phyloP scores from a whole-genome alignment of 92 coral and sea anemone species.

The Zoanthus solanderi region DNA sequence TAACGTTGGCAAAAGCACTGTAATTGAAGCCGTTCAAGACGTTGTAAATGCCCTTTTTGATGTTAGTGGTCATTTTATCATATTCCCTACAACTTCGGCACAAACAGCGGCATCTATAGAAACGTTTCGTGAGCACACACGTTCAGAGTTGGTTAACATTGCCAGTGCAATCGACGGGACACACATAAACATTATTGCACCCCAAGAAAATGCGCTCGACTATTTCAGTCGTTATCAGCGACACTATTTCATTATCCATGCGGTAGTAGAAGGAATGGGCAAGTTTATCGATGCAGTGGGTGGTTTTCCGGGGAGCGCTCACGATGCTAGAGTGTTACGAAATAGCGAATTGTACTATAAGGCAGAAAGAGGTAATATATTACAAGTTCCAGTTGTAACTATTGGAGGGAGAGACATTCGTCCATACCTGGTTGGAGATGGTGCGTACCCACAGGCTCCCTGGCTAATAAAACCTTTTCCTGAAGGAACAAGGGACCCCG shows the following conservation, averaged over 20 bases:
- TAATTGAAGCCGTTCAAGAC: no score
- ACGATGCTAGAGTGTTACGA: slow-evolving; percentile 59
- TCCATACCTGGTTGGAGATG: slow-evolving; percentile 67
- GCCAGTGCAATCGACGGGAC: slow-evolving; percentile 63
- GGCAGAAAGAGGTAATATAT: slow-evolving; percentile 10
- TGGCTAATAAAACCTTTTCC: slow-evolving; percentile 15
- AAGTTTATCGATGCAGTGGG: slow-evolving; percentile 57
- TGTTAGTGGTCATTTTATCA: slow-evolving; percentile 58
- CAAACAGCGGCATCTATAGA: neutral
- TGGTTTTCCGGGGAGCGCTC: slow-evolving; percentile 63
- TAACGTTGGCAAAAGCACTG: slow-evolving; percentile 53
- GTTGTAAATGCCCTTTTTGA: slow-evolving; percentile 54
- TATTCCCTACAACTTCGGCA: slow-evolving; percentile 64
- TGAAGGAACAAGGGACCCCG: slow-evolving; percentile 54
- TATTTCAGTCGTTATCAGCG: slow-evolving; percentile 57
- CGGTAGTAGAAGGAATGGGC: slow-evolving; percentile 59
- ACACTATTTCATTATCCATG: slow-evolving; percentile 56
- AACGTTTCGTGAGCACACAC: slow-evolving; percentile 70
- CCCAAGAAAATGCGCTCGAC: slow-evolving; percentile 53
- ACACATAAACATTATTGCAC: slow-evolving; percentile 50
- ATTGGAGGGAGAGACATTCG: slow-evolving; percentile 63
- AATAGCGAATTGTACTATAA: slow-evolving; percentile 59
- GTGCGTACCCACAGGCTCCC: slow-evolving; percentile 58
- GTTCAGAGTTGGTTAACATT: slow-evolving; percentile 66
- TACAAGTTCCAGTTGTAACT: slow-evolving; percentile 54